Evolutionary conservation across 2,113 vertebrate genomes (phyloP).

Genomic region (Sceloporus tristichus): DNA sequence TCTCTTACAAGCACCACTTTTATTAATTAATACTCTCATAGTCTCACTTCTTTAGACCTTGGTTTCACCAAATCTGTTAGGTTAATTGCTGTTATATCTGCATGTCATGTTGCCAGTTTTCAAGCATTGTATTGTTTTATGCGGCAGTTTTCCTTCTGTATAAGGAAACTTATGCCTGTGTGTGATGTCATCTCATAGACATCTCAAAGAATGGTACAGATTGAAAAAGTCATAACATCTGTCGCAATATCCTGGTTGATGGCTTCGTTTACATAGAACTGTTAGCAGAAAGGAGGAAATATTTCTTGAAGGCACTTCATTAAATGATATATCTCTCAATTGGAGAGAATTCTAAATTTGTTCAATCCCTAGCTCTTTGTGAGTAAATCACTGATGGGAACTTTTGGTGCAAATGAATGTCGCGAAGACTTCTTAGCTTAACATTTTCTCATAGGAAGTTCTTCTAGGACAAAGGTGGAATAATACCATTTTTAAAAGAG

Average conservation of each 20-base stretch:
- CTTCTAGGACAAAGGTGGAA: background rate
- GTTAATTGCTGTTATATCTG: constrained; percentile 54
- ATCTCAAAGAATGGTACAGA: constrained; percentile 13
- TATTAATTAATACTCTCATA: background rate
- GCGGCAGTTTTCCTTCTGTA: background rate
- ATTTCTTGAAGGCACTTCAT: background rate
- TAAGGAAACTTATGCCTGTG: background rate
- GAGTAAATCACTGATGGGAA: constrained; percentile 6
- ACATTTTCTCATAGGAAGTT: background rate
- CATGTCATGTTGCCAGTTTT: constrained; percentile 10
- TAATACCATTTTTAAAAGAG: background rate
- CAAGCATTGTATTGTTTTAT: too few species aligned
- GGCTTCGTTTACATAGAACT: constrained; percentile 6
- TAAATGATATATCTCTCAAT: background rate
- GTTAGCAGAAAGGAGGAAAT: background rate
- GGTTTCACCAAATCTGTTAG: constrained; percentile 37
- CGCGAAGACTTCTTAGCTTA: background rate
- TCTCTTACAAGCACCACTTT: background rate
- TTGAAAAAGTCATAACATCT: background rate
- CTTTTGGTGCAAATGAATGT: background rate
- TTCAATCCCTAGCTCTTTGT: background rate
- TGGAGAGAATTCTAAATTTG: background rate
- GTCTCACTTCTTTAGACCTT: constrained; percentile 26
- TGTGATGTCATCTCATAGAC: background rate
- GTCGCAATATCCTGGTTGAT: background rate